Conservation (phyloP, 2,797 vertebrate species). For the Poliocrania exsul region DNA sequence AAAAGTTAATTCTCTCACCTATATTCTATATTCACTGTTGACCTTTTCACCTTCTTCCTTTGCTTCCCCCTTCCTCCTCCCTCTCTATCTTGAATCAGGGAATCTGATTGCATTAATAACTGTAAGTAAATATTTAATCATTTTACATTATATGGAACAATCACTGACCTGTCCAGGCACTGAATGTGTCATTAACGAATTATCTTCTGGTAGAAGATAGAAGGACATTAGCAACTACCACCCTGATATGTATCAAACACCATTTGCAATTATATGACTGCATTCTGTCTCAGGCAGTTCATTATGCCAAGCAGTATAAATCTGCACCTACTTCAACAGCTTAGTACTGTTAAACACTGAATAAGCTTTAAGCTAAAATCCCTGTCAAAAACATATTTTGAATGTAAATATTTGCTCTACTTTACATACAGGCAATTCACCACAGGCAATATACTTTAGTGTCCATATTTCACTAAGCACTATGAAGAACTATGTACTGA, state of each 20-base stretch:
- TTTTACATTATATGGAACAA: neutral
- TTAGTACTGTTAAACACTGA: neutral
- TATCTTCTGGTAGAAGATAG: neutral
- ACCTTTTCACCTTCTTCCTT: neutral
- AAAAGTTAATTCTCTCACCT: neutral
- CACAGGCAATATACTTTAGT: neutral
- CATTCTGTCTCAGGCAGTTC: neutral
- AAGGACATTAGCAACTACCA: neutral
- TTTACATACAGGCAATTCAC: neutral
- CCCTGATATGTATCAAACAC: neutral
- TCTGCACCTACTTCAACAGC: neutral
- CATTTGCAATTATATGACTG: neutral
- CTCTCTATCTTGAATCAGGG: neutral
- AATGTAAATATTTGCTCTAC: neutral
- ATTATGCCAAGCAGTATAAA: neutral
- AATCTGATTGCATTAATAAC: neutral
- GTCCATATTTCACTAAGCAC: neutral
- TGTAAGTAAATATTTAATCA: neutral
- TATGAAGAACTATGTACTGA: neutral
- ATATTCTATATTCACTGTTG: neutral
- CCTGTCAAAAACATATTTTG: neutral
- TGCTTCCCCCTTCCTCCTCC: neutral
- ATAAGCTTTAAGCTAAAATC: neutral
- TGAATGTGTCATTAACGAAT: neutral
- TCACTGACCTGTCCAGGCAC: neutral